Evolutionary conservation across 2,113 vertebrate genomes (phyloP).

Genomic region (Heterochromis multidens): DNA sequence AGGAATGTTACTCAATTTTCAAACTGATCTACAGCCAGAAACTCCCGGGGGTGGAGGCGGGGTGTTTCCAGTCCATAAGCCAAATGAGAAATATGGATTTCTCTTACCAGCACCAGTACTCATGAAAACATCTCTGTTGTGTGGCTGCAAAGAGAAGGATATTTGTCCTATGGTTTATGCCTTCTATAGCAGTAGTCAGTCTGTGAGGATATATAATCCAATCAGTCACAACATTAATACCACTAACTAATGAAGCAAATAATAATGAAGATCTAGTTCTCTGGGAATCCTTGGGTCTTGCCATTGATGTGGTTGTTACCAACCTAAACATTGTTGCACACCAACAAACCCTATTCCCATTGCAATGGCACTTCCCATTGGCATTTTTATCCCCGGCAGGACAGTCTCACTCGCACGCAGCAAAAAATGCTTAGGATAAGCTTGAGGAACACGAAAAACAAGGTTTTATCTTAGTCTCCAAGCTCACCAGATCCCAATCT

Average conservation of each 20-base stretch:
- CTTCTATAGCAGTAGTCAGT: neutral
- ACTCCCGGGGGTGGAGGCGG: neutral
- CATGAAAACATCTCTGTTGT: constrained; percentile 15
- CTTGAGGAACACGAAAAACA: neutral
- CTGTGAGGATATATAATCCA: neutral
- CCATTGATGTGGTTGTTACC: neutral
- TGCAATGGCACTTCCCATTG: neutral
- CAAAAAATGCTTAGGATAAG: neutral
- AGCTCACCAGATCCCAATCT: neutral
- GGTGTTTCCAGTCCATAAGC: constrained; percentile 29
- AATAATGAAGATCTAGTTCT: neutral
- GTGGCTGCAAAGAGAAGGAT: neutral
- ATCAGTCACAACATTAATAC: neutral
- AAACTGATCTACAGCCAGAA: constrained; percentile 30
- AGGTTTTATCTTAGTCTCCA: neutral
- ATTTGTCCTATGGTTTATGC: neutral
- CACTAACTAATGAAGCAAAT: neutral
- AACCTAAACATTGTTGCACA: neutral
- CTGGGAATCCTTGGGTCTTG: neutral
- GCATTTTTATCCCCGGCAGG: neutral
- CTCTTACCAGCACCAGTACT: constrained; percentile 1
- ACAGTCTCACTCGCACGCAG: fast-evolving
- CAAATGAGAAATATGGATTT: constrained; percentile 51
- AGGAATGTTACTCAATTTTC: constrained; percentile 18
- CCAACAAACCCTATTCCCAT: neutral